These are phyloP conservation scores for Falco punctatus DNA, from an alignment of 2,113 vertebrate genomes.

Conservation along the genomic window DNA sequence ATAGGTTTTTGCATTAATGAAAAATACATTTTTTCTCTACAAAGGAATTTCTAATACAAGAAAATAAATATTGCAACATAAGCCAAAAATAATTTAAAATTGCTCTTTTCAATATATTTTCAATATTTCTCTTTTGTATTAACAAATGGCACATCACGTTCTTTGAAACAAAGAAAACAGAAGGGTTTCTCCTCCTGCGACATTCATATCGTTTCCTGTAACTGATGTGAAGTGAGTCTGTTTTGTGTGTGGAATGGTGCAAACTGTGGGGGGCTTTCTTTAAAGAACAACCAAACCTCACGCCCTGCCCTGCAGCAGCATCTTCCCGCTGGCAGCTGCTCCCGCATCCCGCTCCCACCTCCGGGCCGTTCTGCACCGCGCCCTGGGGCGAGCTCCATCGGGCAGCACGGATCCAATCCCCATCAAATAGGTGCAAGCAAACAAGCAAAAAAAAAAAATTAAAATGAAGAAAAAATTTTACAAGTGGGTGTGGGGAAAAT, in stretches of 20 bases:
- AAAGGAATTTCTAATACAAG: conserved; percentile 99
- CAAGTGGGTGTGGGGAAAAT: not conserved
- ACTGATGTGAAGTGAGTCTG: conserved; percentile 80
- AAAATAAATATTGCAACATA: conserved; percentile 99
- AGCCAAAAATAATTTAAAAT: conserved; percentile 99
- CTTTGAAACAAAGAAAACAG: conserved; percentile 98
- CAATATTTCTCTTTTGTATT: conserved; percentile 99
- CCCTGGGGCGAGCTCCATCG: not conserved
- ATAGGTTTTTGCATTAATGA: conserved; percentile 99
- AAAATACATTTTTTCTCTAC: conserved; percentile 99
- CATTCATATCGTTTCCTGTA: conserved; percentile 92
- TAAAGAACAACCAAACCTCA: conserved; percentile 74
- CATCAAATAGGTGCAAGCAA: fast-evolving
- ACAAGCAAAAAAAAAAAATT: not conserved
- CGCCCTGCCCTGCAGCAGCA: conserved; percentile 24
- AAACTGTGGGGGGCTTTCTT: conserved; percentile 52
- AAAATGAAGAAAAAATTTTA: not conserved
- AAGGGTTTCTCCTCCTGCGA: conserved; percentile 90
- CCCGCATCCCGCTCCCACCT: not conserved
- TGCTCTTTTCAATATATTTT: conserved; percentile 99
- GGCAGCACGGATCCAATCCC: not conserved
- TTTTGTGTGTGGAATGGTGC: conserved; percentile 70
- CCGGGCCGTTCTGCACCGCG: not conserved
- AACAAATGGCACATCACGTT: conserved; percentile 99
- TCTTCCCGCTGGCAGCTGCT: not conserved